Percentiles rank a stretch among this genome's conserved stretches.
phyloP scores from a whole-genome alignment of 2,113 vertebrate genomes.

The Seriola dumerili region DNA sequence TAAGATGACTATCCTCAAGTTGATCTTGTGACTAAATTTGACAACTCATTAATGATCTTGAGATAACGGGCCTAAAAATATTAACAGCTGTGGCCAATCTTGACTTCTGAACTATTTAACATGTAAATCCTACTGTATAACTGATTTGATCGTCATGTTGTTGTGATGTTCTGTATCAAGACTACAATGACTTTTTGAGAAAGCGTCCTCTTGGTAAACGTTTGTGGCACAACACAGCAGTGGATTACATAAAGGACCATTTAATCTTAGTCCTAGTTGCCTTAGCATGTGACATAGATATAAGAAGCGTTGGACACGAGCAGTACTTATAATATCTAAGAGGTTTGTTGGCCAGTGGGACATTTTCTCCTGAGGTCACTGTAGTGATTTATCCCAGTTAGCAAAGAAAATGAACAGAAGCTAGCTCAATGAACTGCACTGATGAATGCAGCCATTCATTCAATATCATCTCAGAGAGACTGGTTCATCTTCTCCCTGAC shows the following conservation, averaged over 20 bases:
- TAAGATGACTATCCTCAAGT: no score
- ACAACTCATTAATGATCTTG: background rate
- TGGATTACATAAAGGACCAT: background rate
- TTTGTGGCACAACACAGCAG: background rate
- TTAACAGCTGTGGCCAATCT: background rate
- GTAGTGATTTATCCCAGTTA: background rate
- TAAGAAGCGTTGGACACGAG: no score
- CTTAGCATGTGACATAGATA: background rate
- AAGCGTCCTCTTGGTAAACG: background rate
- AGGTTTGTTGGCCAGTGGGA: background rate
- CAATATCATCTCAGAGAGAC: background rate
- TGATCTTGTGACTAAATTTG: background rate
- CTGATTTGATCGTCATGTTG: background rate
- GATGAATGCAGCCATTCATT: constrained; percentile 2
- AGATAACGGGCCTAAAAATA: background rate
- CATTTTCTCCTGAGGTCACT: constrained; percentile 11
- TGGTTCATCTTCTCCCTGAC: background rate
- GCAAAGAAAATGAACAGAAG: background rate
- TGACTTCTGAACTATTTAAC: background rate
- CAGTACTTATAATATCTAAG: no score
- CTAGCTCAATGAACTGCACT: background rate
- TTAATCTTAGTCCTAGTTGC: constrained; percentile 4
- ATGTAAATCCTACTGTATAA: background rate
- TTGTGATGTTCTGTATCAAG: background rate
- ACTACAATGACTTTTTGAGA: constrained; percentile 1